Evolutionary conservation across 2,888 invertebrate genomes (phyloP).

Genomic region (Morpho deidamia): DNA sequence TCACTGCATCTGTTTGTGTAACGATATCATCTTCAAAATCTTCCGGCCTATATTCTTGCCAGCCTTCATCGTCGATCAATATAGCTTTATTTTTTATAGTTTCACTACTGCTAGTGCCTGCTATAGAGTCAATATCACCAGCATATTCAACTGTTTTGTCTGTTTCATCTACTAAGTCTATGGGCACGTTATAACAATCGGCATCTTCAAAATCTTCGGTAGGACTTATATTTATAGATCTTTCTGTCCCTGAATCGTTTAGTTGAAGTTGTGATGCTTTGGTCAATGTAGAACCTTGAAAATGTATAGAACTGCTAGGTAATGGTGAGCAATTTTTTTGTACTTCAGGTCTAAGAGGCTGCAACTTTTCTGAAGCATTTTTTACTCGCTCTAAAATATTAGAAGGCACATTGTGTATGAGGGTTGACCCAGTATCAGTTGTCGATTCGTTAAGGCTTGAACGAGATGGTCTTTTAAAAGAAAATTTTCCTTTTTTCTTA

Average conservation of each 20-base stretch:
- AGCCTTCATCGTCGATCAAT: constrained; percentile 74
- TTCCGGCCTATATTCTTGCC: constrained; percentile 72
- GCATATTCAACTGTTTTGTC: constrained; percentile 36
- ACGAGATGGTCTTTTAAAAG: constrained; percentile 59
- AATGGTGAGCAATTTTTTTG: constrained; percentile 36
- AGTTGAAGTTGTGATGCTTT: constrained; percentile 35
- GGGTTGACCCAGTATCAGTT: constrained; percentile 34
- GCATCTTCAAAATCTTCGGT: constrained; percentile 25
- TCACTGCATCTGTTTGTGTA: constrained; percentile 23
- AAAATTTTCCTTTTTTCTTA: constrained; percentile 61
- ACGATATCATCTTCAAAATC: constrained; percentile 60
- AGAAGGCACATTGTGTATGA: constrained; percentile 34
- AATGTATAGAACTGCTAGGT: constrained; percentile 58
- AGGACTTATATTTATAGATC: constrained; percentile 25
- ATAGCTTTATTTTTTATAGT: constrained; percentile 37
- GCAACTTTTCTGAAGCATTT: constrained; percentile 51
- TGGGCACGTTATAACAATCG: constrained; percentile 43
- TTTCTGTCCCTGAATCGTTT: constrained; percentile 43
- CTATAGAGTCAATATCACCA: constrained; percentile 38
- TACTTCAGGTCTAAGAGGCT: constrained; percentile 45
- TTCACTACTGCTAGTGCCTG: constrained; percentile 37
- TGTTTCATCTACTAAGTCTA: constrained; percentile 47
- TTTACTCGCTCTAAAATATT: constrained; percentile 57
- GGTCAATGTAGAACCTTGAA: constrained; percentile 57
- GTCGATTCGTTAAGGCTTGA: constrained; percentile 30